These are phyloP conservation scores for Paramisgurnus dabryanus DNA, from an alignment of 2,113 vertebrate genomes.

Conservation along the genomic window DNA sequence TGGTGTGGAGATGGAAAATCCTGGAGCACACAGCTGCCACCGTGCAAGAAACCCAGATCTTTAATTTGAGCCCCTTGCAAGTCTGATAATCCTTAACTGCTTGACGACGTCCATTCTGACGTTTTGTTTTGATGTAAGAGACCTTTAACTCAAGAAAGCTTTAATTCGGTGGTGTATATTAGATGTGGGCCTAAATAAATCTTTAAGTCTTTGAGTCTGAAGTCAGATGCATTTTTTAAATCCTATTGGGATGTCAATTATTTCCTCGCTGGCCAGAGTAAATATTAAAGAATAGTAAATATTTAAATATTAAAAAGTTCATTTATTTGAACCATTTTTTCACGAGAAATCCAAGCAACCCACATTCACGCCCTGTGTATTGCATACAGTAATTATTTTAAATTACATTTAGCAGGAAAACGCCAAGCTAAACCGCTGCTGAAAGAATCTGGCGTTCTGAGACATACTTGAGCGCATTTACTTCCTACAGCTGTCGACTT, in stretches of 20 bases:
- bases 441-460: slow-evolving; percentile 2
- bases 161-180: background rate
- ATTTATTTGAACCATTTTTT: background rate
- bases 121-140: background rate
- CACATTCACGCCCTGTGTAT: background rate
- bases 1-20: slow-evolving; percentile 76
- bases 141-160: slow-evolving; percentile 1
- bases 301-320: slow-evolving; percentile 23
- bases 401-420: slow-evolving; percentile 7
- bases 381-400: slow-evolving; percentile 14
- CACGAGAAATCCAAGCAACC: slow-evolving; percentile 6
- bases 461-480: slow-evolving; percentile 28
- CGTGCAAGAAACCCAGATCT: slow-evolving; percentile 22
- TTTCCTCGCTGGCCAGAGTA: slow-evolving; percentile 9
- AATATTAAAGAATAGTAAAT: background rate
- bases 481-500: slow-evolving; percentile 26
- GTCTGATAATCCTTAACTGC: background rate
- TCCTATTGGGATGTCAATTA: slow-evolving; percentile 3
- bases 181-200: background rate
- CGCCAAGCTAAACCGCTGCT: slow-evolving; percentile 16
- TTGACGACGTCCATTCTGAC: background rate
- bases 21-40: slow-evolving; percentile 74
- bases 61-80: slow-evolving; percentile 35
- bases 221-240: slow-evolving; percentile 1
- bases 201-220: background rate